Base-by-base conservation (phyloP, 2,113 vertebrate genomes). In the Prunella himalayana region DNA sequence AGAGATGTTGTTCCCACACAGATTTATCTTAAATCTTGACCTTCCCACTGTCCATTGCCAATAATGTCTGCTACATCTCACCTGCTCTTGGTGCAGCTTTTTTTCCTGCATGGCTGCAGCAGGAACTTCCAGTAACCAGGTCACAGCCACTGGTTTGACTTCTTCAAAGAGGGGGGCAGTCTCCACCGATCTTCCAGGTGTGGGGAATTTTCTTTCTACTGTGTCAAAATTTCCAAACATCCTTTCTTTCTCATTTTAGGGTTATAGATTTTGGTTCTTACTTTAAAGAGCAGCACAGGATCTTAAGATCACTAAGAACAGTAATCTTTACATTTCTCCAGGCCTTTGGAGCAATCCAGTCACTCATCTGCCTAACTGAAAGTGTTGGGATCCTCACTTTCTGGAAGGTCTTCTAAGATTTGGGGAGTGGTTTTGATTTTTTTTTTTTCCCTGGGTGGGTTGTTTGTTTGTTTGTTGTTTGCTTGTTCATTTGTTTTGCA, bases 361-460 rank as follows among this genome's bases (percentile, higher is more conserved):
- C 10, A 50, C 30, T 35, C 23, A 11, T 60, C 49, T 81, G 9
- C 65, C 86, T 33, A 83, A 64, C 10, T 1, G 2, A n/a, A 81
- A 83, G 27, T 20, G 8, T 22, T 70, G 41, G 8, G 13, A 20
- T 91, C 24, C 13, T 71, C 19, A 20, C 79, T 65, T 86, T 78
- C 59, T 83, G 14, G 49, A 59, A 79, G 19, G 10, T 41, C 31
- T 35, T 61, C n/a, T 65, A 60, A 31, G 14, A 70, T 77, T 1
- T 0, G 0, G 16, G 18, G 5, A n/a, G 19, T 63, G 2, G 2
- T 54, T 53, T 59, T 28, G 6, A 4, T 42, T 54, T 33, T 15
- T 35, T 41, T 37, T 37, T 50, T 22, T 49, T 45, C 47, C 25
- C n/a, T 56, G 18, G 1, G 5, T 5, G 13, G 5, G 0, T 57